Conservation (phyloP, 2,888 invertebrate species). For the Catocala sponsa region DNA sequence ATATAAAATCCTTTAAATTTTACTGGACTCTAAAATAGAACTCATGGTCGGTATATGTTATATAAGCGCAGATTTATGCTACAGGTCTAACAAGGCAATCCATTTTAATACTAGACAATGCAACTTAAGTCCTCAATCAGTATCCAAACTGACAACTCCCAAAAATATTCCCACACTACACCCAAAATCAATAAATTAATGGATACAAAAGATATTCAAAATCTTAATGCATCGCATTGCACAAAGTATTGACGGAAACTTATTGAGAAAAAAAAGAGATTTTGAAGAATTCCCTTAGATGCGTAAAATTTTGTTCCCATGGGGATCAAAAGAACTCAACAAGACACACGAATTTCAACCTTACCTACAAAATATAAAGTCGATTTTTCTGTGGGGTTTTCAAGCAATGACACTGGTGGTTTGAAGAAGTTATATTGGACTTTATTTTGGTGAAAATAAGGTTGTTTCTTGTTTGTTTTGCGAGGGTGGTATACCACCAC, state of each 20-base stretch:
- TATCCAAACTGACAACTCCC: conserved; percentile 1
- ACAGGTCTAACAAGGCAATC: no score
- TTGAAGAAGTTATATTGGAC: conserved; percentile 21
- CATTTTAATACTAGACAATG: no score
- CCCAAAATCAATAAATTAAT: conserved; percentile 45
- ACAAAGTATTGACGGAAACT: conserved; percentile 48
- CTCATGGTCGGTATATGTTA: no score
- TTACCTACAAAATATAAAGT: conserved; percentile 21
- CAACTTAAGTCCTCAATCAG: background rate
- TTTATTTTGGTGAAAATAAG: conserved; percentile 28
- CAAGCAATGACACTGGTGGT: background rate
- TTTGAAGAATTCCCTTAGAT: conserved; percentile 75
- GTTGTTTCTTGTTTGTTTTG: conserved; percentile 38
- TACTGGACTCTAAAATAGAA: no score
- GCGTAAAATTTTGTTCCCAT: conserved; percentile 82
- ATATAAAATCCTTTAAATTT: no score
- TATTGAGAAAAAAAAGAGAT: conserved; percentile 46
- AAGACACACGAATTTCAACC: conserved; percentile 24
- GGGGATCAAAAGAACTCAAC: conserved; percentile 53
- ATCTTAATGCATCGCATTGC: conserved; percentile 53
- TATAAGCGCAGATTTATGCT: no score
- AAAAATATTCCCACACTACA: conserved; percentile 43
- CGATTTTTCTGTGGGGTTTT: conserved; percentile 7
- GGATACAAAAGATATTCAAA: conserved; percentile 44
- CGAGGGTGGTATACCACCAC: conserved; percentile 68